Base-by-base conservation (phyloP, 2,113 vertebrate species). In the Sinocyclocheilus rhinocerous region DNA sequence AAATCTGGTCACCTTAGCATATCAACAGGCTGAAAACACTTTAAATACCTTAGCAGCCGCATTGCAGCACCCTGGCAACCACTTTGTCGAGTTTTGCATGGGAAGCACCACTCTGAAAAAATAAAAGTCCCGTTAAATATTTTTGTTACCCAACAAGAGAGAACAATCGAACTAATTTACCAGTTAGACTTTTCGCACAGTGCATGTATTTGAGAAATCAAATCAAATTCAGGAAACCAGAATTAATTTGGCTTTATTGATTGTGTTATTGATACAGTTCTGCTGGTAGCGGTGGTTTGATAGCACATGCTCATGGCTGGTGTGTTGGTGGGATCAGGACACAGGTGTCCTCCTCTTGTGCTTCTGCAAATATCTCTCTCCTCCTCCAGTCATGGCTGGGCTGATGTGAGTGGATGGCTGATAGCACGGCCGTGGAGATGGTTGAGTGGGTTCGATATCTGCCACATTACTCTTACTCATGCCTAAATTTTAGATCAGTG, bases 401-500 rank as follows among this genome's bases (percentile, higher is more conserved):
- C n/a, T 81, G 36, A 65, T 80, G 78, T 9, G 57, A 63, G 78
- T 7, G 12, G 78, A 80, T 42, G 78, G 78, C 29, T 81, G 79
- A 81, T 48, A 67, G 79, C 15, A 20, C 39, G 15, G 3, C 61
- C 8, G 8, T 82, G 15, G 33, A 82, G n/a, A 69, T 18, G 61
- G 59, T 33, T 33, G 61, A 82, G 42, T 69, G 63, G 22, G 8
- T 69, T 67, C 26, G 24, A 82, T 69, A 50, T 45, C 63, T 50
- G 80, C 24, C 45, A 67, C 42, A 82, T 52, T 48, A 48, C n/a
- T 69, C 42, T 67, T 50, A 67, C 80, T 82, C 39, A 48, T 48
- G 39, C 79, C 42, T 29, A 29, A 67, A 69, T 48, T 50, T 67
- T 63, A 82, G 61, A 82, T 82, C 80, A 82, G 33, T 81, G 80